Base-by-base conservation (phyloP, 2,113 vertebrate species). In the Otus sunia region DNA sequence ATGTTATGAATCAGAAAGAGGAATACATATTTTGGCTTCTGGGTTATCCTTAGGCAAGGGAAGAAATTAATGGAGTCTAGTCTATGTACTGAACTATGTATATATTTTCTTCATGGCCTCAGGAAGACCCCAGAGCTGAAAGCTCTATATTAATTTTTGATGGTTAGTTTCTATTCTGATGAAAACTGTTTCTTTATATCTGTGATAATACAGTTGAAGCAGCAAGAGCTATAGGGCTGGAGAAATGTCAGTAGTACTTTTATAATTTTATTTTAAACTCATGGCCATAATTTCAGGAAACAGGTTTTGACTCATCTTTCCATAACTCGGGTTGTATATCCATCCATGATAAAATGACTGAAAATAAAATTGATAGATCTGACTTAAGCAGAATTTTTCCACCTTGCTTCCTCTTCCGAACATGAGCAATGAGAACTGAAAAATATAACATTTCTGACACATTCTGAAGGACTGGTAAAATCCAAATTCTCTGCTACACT, bases 71-170 rank as follows among this genome's bases (percentile, higher is more conserved):
- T 80, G 63, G n/a, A 78, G 13, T 56, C 56, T 96, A 92, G 68
- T 95, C 43, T 73, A 8, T 79, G n/a, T 66, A 73, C 34, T 62
- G 45, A 86, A 79, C 41, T 82, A 10, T 30, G 53, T 91, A 68
- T 86, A 47, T 83, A 47, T 91, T 86, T 91, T 92, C 78, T 78
- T 92, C n/a, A 58, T 49, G 56, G 56, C 82, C 75, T 80, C 55
- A 53, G 72, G 90, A 96, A 92, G 55, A 74, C 14, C 47, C 52
- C 36, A 84, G 56, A 89, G 36, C 55, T 84, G 78, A 81, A 86
- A 94, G 41, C 34, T 67, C 59, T 88, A 3, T 76, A 86, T 96
- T 96, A 89, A 93, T 91, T 92, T 94, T 94, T 93, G 72, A 89
- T 94, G 52, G 11, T 63, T 96, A 52, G 15, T 74, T 91, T 91